Evolutionary conservation across 2,113 vertebrate genomes (phyloP).

Genomic region (Daubentonia madagascariensis): DNA sequence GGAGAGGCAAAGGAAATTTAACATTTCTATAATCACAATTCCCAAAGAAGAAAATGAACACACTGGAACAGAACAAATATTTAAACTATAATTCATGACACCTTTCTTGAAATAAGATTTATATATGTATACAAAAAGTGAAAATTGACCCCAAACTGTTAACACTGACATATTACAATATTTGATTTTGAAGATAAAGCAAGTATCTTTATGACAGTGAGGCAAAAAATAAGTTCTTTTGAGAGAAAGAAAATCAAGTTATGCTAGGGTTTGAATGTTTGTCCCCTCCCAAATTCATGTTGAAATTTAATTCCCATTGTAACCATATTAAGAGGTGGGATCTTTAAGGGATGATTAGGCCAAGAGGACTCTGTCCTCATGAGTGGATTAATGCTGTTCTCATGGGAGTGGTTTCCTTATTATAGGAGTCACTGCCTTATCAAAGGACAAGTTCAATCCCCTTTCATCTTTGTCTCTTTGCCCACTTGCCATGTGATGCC

Average conservation of each 20-base stretch:
- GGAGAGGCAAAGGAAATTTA: not conserved
- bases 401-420: not conserved
- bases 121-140: not conserved
- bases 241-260: not conserved
- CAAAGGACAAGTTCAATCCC: not conserved
- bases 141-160: not conserved
- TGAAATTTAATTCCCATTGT: not conserved
- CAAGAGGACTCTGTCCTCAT: not conserved
- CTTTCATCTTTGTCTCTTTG: not conserved
- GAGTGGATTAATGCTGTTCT: not conserved
- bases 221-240: not conserved
- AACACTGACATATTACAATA: not conserved
- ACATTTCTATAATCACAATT: not conserved
- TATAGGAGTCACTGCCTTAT: not conserved
- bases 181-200: conserved; percentile 14
- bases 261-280: not conserved
- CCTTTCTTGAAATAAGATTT: not conserved
- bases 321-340: not conserved
- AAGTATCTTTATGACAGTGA: not conserved
- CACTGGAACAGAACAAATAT: not conserved
- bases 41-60: not conserved
- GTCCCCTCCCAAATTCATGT: not conserved
- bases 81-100: not conserved
- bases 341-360: not conserved
- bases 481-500: not conserved